Conservation (phyloP, 2,113 vertebrate genomes). For the Microcebus jonahi region DNA sequence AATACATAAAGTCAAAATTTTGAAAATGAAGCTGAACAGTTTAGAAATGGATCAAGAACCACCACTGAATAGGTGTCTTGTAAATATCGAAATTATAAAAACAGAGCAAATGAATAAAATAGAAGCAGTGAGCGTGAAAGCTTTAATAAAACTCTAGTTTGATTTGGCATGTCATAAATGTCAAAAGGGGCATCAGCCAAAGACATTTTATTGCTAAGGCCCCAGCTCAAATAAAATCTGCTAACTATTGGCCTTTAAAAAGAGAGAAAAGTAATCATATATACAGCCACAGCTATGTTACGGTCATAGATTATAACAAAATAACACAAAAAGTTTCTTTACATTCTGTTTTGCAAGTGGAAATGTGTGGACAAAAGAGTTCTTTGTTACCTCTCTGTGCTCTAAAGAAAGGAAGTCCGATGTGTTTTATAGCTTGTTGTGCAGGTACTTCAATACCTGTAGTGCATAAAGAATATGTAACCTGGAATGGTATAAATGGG, state of each 20-base stretch:
- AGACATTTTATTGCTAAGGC: constrained; percentile 61
- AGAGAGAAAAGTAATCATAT: constrained; percentile 34
- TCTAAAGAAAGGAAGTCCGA: neutral
- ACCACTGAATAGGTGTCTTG: neutral
- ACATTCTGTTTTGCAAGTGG: neutral
- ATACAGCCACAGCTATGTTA: neutral
- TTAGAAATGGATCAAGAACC: constrained; percentile 62
- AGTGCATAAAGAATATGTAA: neutral
- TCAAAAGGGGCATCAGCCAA: constrained; percentile 54
- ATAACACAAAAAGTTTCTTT: neutral
- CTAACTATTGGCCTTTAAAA: constrained; percentile 54
- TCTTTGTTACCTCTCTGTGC: neutral
- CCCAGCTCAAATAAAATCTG: constrained; percentile 45
- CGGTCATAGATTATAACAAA: constrained; percentile 10
- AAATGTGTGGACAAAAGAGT: neutral
- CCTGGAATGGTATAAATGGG: neutral
- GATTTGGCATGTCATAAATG: constrained; percentile 76
- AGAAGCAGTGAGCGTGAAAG: constrained; percentile 63
- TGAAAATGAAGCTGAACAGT: neutral
- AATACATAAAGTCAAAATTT: constrained; percentile 8
- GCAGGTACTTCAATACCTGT: neutral
- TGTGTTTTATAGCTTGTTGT: neutral
- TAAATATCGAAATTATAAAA: constrained; percentile 68
- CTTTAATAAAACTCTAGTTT: constrained; percentile 75
- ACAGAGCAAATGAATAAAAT: constrained; percentile 67